These are phyloP conservation scores for Dione vanillae DNA, from an alignment of 2,888 invertebrate genomes.

Conservation along the genomic window DNA sequence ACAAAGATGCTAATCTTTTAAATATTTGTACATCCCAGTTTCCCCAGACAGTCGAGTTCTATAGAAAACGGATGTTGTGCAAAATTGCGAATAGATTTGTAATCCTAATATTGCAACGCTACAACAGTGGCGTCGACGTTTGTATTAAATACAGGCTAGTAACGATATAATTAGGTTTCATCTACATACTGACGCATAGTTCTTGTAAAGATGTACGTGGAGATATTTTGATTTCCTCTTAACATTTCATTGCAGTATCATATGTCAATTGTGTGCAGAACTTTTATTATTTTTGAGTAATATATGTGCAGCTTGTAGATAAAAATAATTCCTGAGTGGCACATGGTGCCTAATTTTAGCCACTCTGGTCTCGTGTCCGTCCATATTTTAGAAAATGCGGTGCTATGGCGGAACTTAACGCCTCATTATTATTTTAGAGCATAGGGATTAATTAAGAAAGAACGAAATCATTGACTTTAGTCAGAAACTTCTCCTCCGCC, in stretches of 20 bases:
- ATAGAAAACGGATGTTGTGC: conserved; percentile 44
- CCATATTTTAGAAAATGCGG: too few species aligned
- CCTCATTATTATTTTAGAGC: too few species aligned
- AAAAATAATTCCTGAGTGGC: too few species aligned
- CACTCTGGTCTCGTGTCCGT: too few species aligned
- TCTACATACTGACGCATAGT: background rate
- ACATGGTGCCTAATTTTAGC: too few species aligned
- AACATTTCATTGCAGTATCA: background rate
- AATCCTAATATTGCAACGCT: conserved; percentile 16
- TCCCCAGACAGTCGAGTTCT: conserved; percentile 50
- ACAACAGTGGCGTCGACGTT: conserved; percentile 11
- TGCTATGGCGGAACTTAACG: too few species aligned
- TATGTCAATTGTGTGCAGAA: too few species aligned
- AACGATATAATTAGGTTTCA: conserved; percentile 13
- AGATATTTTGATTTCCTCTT: background rate
- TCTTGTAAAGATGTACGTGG: background rate
- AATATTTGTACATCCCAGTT: conserved; percentile 40
- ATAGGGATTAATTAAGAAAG: too few species aligned
- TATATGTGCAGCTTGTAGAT: too few species aligned
- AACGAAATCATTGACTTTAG: too few species aligned
- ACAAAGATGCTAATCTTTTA: conserved; percentile 35
- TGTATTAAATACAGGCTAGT: background rate
- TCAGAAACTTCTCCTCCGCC: too few species aligned
- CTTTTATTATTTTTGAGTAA: too few species aligned
- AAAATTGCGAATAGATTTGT: conserved; percentile 31